These are phyloP conservation scores for Microdon myrmicae DNA, from an alignment of 2,888 invertebrate species.

Conservation along the genomic window DNA sequence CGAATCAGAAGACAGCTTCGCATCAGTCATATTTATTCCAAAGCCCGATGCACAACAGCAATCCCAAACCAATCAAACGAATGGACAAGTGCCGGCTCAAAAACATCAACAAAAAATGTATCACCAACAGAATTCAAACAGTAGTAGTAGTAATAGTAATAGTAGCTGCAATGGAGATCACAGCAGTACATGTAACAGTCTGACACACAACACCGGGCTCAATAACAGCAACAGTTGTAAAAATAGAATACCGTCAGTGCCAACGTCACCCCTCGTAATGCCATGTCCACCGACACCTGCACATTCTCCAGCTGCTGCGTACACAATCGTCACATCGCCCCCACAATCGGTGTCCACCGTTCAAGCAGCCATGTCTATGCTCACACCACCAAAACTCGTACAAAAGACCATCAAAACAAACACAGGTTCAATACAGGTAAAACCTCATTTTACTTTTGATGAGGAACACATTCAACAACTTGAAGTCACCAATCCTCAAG, in stretches of 20 bases:
- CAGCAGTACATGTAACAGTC: constrained; percentile 36
- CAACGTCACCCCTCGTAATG: constrained; percentile 75
- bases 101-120: constrained; percentile 53
- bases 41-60: constrained; percentile 74
- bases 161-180: constrained; percentile 60
- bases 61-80: constrained; percentile 62
- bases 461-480: constrained; percentile 59
- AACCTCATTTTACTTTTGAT: constrained; percentile 59
- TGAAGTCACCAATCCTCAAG: constrained; percentile 24
- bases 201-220: constrained; percentile 30
- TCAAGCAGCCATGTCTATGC: constrained; percentile 63
- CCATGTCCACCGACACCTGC: constrained; percentile 67
- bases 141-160: constrained; percentile 63
- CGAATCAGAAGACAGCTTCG: constrained; percentile 93
- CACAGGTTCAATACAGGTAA: constrained; percentile 40
- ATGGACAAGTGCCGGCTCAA: constrained; percentile 46
- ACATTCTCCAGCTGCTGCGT: constrained; percentile 65
- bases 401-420: constrained; percentile 51
- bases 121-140: constrained; percentile 60
- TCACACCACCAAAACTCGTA: constrained; percentile 58
- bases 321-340: constrained; percentile 61
- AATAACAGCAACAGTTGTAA: constrained; percentile 31
- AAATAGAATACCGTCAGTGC: constrained; percentile 72
- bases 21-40: constrained; percentile 91
- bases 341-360: constrained; percentile 62